These are phyloP conservation scores for Dallia pectoralis DNA, from an alignment of 2,797 vertebrate genomes.

Conservation along the genomic window DNA sequence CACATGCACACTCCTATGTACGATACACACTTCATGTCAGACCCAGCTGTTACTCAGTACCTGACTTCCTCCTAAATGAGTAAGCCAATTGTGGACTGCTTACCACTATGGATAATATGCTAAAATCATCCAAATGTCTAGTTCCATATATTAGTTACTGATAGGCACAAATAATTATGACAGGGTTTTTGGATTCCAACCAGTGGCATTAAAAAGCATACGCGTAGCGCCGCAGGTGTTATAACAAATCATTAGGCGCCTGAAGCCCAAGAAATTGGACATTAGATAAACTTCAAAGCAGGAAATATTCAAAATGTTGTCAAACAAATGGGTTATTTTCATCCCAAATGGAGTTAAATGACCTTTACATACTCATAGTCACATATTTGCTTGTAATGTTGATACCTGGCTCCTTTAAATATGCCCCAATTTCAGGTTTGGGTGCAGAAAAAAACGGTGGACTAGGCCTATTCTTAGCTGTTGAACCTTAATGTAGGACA, in stretches of 20 bases:
- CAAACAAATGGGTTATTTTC: not conserved
- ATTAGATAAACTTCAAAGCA: not conserved
- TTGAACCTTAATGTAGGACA: not conserved
- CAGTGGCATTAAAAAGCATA: not conserved
- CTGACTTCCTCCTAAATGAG: conserved; percentile 1
- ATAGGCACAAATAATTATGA: not conserved
- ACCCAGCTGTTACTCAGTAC: conserved; percentile 11
- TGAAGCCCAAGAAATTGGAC: not conserved
- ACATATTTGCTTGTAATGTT: not conserved
- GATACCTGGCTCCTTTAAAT: not conserved
- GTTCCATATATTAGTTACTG: not conserved
- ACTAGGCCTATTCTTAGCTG: not conserved
- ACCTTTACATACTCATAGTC: not conserved
- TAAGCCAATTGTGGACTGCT: not conserved
- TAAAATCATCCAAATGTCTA: not conserved
- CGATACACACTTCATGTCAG: conserved; percentile 13
- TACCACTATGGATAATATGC: not conserved
- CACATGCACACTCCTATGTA: conserved; percentile 2
- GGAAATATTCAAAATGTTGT: not conserved
- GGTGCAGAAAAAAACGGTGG: not conserved
- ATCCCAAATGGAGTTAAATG: not conserved
- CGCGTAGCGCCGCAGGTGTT: not conserved
- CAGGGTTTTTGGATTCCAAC: not conserved
- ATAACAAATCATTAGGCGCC: not conserved
- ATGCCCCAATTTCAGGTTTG: not conserved